Conservation (phyloP, 2,113 vertebrate genomes). For the Apteryx mantelli region DNA sequence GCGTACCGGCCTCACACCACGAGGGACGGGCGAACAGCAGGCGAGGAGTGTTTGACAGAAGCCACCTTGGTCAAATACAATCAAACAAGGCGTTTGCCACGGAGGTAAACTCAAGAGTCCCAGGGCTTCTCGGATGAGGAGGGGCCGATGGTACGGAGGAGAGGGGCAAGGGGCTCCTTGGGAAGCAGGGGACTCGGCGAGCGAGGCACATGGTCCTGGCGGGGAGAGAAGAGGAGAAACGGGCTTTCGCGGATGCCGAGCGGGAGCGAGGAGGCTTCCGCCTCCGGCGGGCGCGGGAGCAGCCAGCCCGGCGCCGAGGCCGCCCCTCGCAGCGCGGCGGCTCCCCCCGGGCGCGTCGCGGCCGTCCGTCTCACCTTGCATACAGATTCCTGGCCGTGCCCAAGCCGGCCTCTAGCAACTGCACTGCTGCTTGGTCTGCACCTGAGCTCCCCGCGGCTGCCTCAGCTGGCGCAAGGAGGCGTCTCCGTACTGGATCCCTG, state of each 20-base stretch:
- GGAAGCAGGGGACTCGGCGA: neutral
- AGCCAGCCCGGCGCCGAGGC: too few species aligned
- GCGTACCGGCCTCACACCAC: neutral
- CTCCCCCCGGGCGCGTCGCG: neutral
- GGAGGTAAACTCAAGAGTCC: neutral
- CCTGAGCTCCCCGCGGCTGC: conserved; percentile 83
- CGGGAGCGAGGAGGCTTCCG: too few species aligned
- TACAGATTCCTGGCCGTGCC: neutral
- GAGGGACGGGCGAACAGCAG: neutral
- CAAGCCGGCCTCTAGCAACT: conserved; percentile 80
- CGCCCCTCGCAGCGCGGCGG: too few species aligned
- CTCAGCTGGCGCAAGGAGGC: conserved; percentile 88
- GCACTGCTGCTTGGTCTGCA: conserved; percentile 87
- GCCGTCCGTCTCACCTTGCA: neutral
- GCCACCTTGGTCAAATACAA: neutral
- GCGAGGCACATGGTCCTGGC: neutral
- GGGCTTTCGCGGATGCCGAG: neutral
- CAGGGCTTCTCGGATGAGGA: neutral
- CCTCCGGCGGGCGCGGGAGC: neutral
- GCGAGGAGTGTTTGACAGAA: neutral
- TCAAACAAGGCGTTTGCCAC: neutral
- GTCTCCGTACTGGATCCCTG: conserved; percentile 92
- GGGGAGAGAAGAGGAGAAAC: neutral
- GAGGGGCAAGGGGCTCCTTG: neutral
- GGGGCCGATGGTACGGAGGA: too few species aligned